Evolutionary conservation across 2,113 vertebrate genomes (phyloP), one percentile per base, ranked within the genome.

Genomic region (Pholis gunnellus): DNA sequence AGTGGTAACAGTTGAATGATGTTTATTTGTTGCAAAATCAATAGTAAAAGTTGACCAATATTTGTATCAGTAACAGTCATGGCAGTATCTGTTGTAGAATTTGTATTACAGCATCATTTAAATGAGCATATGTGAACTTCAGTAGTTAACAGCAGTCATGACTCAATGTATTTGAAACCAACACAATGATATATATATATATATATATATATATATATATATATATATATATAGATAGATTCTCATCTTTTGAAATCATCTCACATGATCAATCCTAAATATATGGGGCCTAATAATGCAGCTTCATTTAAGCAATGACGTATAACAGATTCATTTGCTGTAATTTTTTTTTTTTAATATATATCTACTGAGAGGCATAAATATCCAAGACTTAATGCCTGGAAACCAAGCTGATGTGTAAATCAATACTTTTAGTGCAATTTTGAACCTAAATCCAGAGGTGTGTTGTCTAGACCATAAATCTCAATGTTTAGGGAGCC

Each of bases 341-440:
- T 93, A 94, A 96, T 96, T 93, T 6, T 34, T 34, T 34, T 34
- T 34, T 34, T 34, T 87, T n/a, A n/a, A 85, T 93, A 70, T 88
- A 86, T 92, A 94, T 90, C 95, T 90, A n/a, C 76, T 63, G 87
- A 79, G 71, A 76, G 80, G 89, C 90, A 79, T 90, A 94, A 93
- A 92, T 90, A 92, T 90, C 60, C 60, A 89, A 90, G 93, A 94
- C 93, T 95, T 94, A 95, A 86, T 89, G 87, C 29, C 48, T 76
- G 75, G 89, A 91, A 90, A 73, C 54, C 31, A 64, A 89, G 93
- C 52, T 87, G 86, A 95, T 93, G 83, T 81, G 40, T 94, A 93
- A 90, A 93, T 97, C 94, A 95, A 94, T 96, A 95, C 56, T 87
- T 90, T 87, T 84, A 92, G 87, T 82, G 85, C 38, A 64, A 86